Evolutionary conservation across 2,113 vertebrate species (phyloP).

Genomic region (Dipodomys merriami): DNA sequence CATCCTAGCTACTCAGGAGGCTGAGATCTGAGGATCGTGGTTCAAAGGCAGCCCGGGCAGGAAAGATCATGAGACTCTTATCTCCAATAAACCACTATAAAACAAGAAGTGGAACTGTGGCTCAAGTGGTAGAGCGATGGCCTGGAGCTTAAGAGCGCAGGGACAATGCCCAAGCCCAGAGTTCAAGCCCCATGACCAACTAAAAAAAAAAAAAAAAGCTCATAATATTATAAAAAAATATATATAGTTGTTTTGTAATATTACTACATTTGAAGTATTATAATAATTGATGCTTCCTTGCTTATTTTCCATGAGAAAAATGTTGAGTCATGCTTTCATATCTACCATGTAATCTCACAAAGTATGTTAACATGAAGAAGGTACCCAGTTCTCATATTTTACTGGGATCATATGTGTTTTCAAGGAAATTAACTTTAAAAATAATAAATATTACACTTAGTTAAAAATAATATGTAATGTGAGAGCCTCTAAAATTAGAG

Average conservation of each 20-base stretch:
- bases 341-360: background rate
- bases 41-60: too few relatives aligned
- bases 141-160: too few relatives aligned
- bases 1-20: too few relatives aligned
- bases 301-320: background rate
- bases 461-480: background rate
- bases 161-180: too few relatives aligned
- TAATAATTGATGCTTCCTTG: background rate
- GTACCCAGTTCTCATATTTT: background rate
- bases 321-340: background rate
- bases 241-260: constrained; percentile 14
- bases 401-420: background rate
- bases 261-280: background rate
- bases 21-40: too few relatives aligned
- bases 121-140: too few relatives aligned
- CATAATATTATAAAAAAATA: too few relatives aligned
- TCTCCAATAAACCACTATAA: too few relatives aligned
- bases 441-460: background rate
- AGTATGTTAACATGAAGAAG: background rate
- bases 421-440: background rate
- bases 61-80: too few relatives aligned
- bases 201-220: too few relatives aligned
- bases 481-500: background rate
- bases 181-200: too few relatives aligned
- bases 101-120: too few relatives aligned